Evolutionary conservation across 2,888 invertebrate genomes (phyloP).

Genomic region (Lobophora halterata): DNA sequence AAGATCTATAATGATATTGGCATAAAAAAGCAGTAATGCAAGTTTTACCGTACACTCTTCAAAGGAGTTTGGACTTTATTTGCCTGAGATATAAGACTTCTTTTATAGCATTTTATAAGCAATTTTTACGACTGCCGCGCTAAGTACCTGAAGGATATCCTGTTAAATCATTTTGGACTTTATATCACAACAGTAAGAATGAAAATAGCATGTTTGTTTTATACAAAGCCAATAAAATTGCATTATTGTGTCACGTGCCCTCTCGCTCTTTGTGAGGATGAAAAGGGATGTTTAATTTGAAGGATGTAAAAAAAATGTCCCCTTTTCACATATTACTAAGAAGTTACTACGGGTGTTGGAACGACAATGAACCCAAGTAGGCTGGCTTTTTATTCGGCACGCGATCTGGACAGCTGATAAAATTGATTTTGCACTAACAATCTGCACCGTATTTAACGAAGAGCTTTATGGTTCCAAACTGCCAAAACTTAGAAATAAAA

Average conservation of each 20-base stretch:
- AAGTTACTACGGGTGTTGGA: background rate
- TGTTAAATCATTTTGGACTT: conserved; percentile 5
- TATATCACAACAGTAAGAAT: conserved; percentile 4
- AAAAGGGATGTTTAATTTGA: conserved; percentile 19
- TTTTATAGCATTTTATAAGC: background rate
- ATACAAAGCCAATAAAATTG: conserved; percentile 14
- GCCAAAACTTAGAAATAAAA: no score
- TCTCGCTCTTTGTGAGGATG: conserved; percentile 15
- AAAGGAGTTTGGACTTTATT: conserved; percentile 9
- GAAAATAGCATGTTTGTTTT: background rate
- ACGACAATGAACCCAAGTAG: background rate
- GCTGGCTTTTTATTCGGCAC: conserved; percentile 5
- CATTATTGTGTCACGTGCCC: conserved; percentile 15
- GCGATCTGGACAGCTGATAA: conserved; percentile 4
- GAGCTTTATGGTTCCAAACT: no score
- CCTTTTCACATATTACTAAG: conserved; percentile 6
- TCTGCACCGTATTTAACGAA: no score
- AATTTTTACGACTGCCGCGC: background rate
- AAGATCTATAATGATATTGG: background rate
- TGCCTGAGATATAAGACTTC: conserved; percentile 11
- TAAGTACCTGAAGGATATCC: conserved; percentile 7
- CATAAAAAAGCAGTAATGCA: background rate
- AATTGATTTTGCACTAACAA: no score
- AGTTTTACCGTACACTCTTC: background rate
- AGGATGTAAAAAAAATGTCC: conserved; percentile 17